Evolutionary conservation across 2,797 vertebrate genomes (phyloP), one percentile per base, ranked within the genome.

Genomic region (Anas flavirostris): DNA sequence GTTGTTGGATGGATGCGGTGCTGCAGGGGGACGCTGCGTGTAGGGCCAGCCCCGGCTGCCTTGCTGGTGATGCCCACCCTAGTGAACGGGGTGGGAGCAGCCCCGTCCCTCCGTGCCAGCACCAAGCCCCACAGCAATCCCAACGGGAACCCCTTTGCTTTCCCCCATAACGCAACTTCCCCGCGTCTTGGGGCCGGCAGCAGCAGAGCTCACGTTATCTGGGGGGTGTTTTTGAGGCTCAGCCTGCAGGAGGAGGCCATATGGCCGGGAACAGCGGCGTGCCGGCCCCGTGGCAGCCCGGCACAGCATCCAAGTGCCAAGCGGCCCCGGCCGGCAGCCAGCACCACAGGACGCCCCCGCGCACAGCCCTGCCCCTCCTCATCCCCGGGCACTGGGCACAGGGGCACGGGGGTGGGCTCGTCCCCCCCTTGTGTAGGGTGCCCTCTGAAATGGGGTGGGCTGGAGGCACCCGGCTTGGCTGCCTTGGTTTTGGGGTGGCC

Each of bases 271-370:
- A 88, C 92, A 94, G 91, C 10, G 15, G 87, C 2, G 1, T 66
- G 70, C 90, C 1, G 22, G 76, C 62, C 33, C 18, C 33, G 67
- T 5, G 16, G 85, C 82, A 93, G 94, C 83, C 88, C 15, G 62
- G 94, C 94, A 70, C 10, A 68, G 72, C 78, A 31, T 92, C 88
- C 78, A 31, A 88, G 16, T 96, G 96, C 97, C 97, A 96, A 95
- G 92, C 2, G 78, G 91, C 19, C 2, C 69, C 28, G 3, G 46
- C 76, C 1, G 33, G 35, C 88, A 92, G 79, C 79, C 80, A 76
- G 69, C 73, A 37, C 1, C 5, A 39, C 5, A 19, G 50, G 28
- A 63, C 2, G 3, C 22, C 59, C 80, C 66, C 4, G 0, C 43
- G 63, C 50, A 58, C 82, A 66, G 59, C 55, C n/a, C 69, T 52